These are phyloP conservation scores for Pipistrellus kuhlii DNA, from an alignment of 2,797 vertebrate genomes.

Conservation along the genomic window DNA sequence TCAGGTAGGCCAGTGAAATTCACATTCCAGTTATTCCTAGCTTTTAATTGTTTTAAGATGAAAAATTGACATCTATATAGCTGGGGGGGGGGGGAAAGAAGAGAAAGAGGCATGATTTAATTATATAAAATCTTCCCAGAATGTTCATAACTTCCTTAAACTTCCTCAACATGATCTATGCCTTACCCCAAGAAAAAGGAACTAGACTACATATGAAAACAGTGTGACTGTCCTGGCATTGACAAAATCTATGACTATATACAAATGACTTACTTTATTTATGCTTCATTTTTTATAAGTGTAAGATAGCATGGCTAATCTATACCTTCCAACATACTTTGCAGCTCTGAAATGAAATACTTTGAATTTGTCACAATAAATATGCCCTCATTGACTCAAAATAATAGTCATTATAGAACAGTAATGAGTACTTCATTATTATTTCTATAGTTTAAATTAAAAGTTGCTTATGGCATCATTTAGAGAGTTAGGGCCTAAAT, in stretches of 20 bases:
- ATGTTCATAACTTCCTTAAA: not conserved
- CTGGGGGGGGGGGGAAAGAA: constrained; percentile 69
- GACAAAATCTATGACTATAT: not conserved
- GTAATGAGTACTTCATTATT: not conserved
- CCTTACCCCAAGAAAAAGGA: not conserved
- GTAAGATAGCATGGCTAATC: not conserved
- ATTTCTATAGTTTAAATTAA: not conserved
- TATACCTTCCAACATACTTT: not conserved
- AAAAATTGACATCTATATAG: constrained; percentile 70
- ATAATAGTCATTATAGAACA: not conserved
- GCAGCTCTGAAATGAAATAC: not conserved
- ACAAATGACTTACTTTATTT: not conserved
- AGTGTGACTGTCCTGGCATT: not conserved
- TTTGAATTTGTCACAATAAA: not conserved
- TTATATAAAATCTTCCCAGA: not conserved
- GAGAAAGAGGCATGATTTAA: not conserved
- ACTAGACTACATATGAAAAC: not conserved
- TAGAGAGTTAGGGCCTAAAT: not conserved
- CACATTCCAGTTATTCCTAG: constrained; percentile 67
- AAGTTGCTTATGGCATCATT: not conserved
- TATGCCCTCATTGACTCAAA: not conserved
- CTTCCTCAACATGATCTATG: not conserved
- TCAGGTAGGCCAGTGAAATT: constrained; percentile 84
- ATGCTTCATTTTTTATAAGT: not conserved
- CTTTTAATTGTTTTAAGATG: constrained; percentile 72